A percentile compares a stretch with the other conserved stretches of the same genome.
Evolutionary conservation across 1,140 invertebrate genomes (phyloP).

Genomic region (Musca domestica): DNA sequence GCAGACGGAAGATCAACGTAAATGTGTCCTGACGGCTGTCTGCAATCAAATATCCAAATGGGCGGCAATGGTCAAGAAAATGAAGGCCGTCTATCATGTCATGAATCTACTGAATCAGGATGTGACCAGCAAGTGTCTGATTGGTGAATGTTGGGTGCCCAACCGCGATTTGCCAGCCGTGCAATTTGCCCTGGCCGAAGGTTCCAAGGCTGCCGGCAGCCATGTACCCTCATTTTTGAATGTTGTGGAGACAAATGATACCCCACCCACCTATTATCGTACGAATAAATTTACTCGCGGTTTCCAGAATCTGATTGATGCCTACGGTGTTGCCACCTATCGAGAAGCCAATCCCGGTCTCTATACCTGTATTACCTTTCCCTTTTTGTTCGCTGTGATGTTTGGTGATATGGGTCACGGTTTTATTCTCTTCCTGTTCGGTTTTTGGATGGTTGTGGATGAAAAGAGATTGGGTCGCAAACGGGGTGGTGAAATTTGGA

Average conservation of each 20-base stretch:
- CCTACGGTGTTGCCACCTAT: slow-evolving; percentile 91
- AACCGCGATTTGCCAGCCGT: slow-evolving; percentile 60
- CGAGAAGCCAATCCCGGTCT: slow-evolving; percentile 79
- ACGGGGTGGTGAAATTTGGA: slow-evolving; percentile 66
- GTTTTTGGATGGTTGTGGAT: slow-evolving; percentile 71
- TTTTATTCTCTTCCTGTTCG: slow-evolving; percentile 73
- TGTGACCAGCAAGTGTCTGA: slow-evolving; percentile 64
- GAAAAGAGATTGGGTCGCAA: slow-evolving; percentile 59
- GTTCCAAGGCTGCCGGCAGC: slow-evolving; percentile 59
- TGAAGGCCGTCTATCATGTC: slow-evolving; percentile 74
- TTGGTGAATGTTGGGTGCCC: slow-evolving; percentile 77
- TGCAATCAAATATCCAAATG: slow-evolving; percentile 69
- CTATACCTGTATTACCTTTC: slow-evolving; percentile 91
- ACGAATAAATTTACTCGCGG: slow-evolving; percentile 95
- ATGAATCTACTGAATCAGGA: slow-evolving; percentile 71
- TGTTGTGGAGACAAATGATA: slow-evolving; percentile 24
- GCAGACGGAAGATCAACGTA: slow-evolving; percentile 68
- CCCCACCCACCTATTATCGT: slow-evolving; percentile 91
- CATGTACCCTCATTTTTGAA: slow-evolving; percentile 64
- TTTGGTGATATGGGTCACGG: slow-evolving; percentile 97
- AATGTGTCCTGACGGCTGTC: slow-evolving; percentile 65
- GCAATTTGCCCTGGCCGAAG: slow-evolving; percentile 36
- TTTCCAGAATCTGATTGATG: slow-evolving; percentile 94
- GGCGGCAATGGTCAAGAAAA: slow-evolving; percentile 70
- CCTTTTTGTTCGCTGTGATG: slow-evolving; percentile 97